A percentile compares a stretch with the other conserved stretches of the same genome.
Evolutionary conservation across 1,140 invertebrate species (phyloP).

Genomic region (Drosophila jambulina): DNA sequence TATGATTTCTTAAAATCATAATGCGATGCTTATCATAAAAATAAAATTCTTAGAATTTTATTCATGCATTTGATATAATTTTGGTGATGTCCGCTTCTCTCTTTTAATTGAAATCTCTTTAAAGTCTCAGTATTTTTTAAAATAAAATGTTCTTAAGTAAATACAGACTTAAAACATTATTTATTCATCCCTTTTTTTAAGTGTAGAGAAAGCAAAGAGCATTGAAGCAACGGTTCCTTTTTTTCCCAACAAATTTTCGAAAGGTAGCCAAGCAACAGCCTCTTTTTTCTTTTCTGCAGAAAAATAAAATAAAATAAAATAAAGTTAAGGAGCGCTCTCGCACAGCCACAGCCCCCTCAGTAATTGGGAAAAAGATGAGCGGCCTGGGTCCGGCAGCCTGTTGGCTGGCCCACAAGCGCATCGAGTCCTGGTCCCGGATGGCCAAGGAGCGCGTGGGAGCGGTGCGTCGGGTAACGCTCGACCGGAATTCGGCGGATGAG

Average conservation of each 20-base stretch:
- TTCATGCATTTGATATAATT: not conserved
- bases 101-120: not conserved
- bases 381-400: slow-evolving; percentile 89
- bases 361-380: slow-evolving; percentile 85
- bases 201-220: slow-evolving; percentile 7
- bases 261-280: slow-evolving; percentile 32
- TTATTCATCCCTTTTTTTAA: not conserved
- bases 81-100: not conserved
- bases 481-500: slow-evolving; percentile 87
- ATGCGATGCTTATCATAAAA: not conserved
- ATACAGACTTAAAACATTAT: not conserved
- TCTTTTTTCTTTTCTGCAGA: not conserved
- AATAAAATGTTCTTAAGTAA: not conserved
- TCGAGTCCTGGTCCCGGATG: slow-evolving; percentile 90
- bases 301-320: slow-evolving; percentile 11
- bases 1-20: not conserved
- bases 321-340: slow-evolving; percentile 5
- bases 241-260: not conserved
- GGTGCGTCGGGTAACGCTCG: slow-evolving; percentile 87
- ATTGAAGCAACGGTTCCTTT: slow-evolving; percentile 35
- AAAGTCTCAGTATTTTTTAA: not conserved
- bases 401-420: slow-evolving; percentile 89
- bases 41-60: not conserved
- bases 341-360: slow-evolving; percentile 1
- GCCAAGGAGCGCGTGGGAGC: slow-evolving; percentile 88